Percentiles rank a stretch among this genome's conserved stretches.
Evolutionary conservation across 1,140 invertebrate genomes (phyloP).

Genomic region (Bombus breviceps): DNA sequence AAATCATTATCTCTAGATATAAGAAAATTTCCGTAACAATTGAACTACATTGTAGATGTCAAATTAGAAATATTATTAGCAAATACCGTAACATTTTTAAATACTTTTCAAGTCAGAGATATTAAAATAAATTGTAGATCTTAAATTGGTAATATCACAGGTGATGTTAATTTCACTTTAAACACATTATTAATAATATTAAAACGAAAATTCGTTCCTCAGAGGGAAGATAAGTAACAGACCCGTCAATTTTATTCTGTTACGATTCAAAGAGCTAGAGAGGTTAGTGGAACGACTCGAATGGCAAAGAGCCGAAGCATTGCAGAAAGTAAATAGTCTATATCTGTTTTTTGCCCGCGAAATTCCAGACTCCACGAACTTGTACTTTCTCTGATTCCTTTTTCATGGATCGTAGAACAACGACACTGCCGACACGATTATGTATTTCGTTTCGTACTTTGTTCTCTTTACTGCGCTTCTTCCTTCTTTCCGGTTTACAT

Average conservation of each 20-base stretch:
- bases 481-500: slow-evolving; percentile 3
- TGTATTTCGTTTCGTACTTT: slow-evolving; percentile 13
- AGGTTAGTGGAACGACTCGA: slow-evolving; percentile 48
- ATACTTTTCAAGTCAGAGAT: too few species aligned
- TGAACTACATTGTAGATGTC: background rate
- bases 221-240: background rate
- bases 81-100: background rate
- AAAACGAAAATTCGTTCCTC: too few species aligned
- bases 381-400: slow-evolving; percentile 56
- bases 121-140: too few species aligned
- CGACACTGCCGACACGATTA: slow-evolving; percentile 12
- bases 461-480: slow-evolving; percentile 2
- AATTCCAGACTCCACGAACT: slow-evolving; percentile 35
- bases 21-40: background rate
- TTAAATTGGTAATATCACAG: too few species aligned
- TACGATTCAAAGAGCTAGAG: background rate
- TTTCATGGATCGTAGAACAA: slow-evolving; percentile 46
- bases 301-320: slow-evolving; percentile 19
- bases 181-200: too few species aligned
- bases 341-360: slow-evolving; percentile 25
- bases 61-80: background rate
- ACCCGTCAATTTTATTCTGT: background rate
- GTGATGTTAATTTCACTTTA: too few species aligned
- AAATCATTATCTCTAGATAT: background rate
- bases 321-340: slow-evolving; percentile 16